Base-by-base conservation (phyloP, 2,113 vertebrate genomes). In the Baryphthengus martii region DNA sequence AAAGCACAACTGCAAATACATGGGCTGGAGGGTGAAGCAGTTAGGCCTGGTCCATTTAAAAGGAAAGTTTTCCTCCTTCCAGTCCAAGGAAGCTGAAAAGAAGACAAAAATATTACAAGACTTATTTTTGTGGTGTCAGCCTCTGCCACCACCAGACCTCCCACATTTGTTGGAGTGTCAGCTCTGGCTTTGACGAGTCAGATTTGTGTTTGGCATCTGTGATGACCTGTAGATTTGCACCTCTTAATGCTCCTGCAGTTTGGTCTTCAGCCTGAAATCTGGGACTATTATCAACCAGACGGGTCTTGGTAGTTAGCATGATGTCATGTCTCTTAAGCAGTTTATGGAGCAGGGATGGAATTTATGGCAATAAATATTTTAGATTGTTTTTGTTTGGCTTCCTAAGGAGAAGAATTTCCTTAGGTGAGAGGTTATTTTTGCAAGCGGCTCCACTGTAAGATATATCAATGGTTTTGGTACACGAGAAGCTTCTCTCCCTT, bases 381-480 rank as follows among this genome's bases (percentile, higher is more conserved):
- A 83, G 61, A 90, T 88, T 93, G 88, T 88, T 97, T 94, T 96
- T 96, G 87, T 96, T 96, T 95, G 59, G 50, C 79, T 91, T 94
- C 71, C 47, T 52, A 55, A 65, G n/a, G 78, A 96, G 88, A 96
- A 93, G 59, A 21, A 88, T 93, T 93, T 94, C 61, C 52, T 23
- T 77, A 76, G 90, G 88, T 90, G 91, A 95, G 85, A 83, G 88
- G 92, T 96, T 88, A 63, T 59, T 93, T 93, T 80, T 86, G 42
- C 74, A 71, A 45, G 75, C 4, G 7, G 11, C 76, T 81, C 68
- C 0, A 0, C 33, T 83, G 11, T 62, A 26, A 89, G 81, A 95
- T 87, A 11, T n/a, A 80, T 88, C 5, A 15, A n/a, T 77, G 52
- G 65, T 77, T 92, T 85, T 20, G 21, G 73, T 72, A 28, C 28